These are phyloP conservation scores for Euwallacea fornicatus DNA, from an alignment of 1,140 invertebrate genomes.

Conservation along the genomic window DNA sequence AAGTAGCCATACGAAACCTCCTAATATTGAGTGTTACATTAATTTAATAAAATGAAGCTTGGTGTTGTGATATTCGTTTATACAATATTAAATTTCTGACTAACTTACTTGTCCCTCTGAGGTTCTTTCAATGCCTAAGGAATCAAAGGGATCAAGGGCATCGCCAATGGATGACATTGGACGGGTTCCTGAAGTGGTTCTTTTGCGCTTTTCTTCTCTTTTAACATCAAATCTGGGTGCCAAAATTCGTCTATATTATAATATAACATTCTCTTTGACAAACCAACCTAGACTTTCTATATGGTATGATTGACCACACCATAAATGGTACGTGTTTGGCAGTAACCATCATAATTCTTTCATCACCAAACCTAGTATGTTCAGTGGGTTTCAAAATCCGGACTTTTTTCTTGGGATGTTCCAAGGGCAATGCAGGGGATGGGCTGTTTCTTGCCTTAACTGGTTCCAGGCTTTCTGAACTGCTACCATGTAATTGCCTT, in stretches of 20 bases:
- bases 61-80: not conserved
- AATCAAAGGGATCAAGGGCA: constrained; percentile 80
- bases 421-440: constrained; percentile 55
- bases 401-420: constrained; percentile 58
- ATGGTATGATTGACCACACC: constrained; percentile 81
- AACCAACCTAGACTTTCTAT: constrained; percentile 70
- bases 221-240: constrained; percentile 67
- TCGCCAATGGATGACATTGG: constrained; percentile 84
- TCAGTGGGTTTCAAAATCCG: constrained; percentile 61
- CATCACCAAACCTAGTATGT: constrained; percentile 70
- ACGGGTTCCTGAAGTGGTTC: constrained; percentile 78
- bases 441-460: constrained; percentile 46
- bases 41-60: too few species aligned
- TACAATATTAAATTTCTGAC: not conserved
- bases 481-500: constrained; percentile 65
- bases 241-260: not conserved
- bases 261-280: not conserved
- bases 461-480: constrained; percentile 69
- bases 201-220: constrained; percentile 74
- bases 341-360: constrained; percentile 75
- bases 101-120: constrained; percentile 71
- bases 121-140: constrained; percentile 77
- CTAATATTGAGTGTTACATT: constrained; percentile 40
- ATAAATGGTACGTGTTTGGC: constrained; percentile 73
- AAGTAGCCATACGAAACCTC: constrained; percentile 87